phyloP scores from a whole-genome alignment of 2,113 vertebrate genomes.

The Hypanus sabinus region DNA sequence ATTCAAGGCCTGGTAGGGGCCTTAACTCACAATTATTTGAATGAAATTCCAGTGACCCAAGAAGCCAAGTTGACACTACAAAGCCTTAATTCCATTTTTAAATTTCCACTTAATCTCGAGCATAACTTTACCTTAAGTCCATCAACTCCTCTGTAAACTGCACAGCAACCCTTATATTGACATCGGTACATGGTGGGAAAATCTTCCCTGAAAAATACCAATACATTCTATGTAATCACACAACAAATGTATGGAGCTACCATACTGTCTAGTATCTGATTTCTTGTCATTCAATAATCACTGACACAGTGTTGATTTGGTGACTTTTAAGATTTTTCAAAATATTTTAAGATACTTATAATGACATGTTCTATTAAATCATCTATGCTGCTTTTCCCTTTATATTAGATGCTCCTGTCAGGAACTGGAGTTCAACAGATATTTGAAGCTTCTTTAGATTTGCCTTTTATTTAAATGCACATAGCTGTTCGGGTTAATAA shows the following conservation, averaged over 20 bases:
- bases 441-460: not conserved
- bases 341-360: not conserved
- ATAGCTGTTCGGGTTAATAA: not conserved
- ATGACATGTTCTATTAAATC: not conserved
- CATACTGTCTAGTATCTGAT: not conserved
- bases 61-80: not conserved
- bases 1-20: not conserved
- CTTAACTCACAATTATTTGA: not conserved
- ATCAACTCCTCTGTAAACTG: constrained; percentile 83
- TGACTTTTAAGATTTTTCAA: not conserved
- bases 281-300: not conserved
- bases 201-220: constrained; percentile 71
- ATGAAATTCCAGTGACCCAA: not conserved
- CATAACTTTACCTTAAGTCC: constrained; percentile 76
- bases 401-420: not conserved
- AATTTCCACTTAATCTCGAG: not conserved
- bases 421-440: not conserved
- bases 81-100: not conserved
- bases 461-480: not conserved
- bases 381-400: not conserved
- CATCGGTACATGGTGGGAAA: constrained; percentile 95
- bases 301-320: not conserved
- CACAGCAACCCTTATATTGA: constrained; percentile 87
- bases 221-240: not conserved
- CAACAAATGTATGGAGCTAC: not conserved